Base-by-base conservation (phyloP, 2,888 invertebrate species). In the Acronicta aceris region DNA sequence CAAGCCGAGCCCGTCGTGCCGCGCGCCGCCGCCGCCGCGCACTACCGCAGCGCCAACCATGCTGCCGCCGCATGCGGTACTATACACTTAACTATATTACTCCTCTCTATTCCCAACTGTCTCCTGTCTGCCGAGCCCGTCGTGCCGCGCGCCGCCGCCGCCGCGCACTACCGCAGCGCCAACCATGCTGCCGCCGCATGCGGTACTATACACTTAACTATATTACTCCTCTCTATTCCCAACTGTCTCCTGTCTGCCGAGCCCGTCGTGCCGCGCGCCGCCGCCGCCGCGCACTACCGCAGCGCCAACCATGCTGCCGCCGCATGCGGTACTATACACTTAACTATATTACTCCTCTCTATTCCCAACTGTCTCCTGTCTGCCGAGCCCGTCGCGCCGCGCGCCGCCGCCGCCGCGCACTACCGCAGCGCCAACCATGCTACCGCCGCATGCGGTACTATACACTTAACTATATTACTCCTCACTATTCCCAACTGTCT, bases 111-210 rank as follows among this genome's bases (percentile, higher is more conserved):
- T n/a, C n/a, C n/a, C n/a, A n/a, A n/a, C n/a, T n/a, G n/a, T n/a
- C n/a, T n/a, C n/a, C n/a, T n/a, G n/a, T n/a, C n/a, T n/a, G 76
- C 82, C 0, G 96, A 96, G 80, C 97, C 97, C 0, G 86, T 89
- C 89, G 96, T 4, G 74, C 81, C 4, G 56, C 68, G 5, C 79
- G 86, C 13, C 13, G 75, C 81, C 17, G 73, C 87, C 54, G 77
- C 75, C 78, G 27, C 85, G 53, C 91, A 90, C 7, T 97, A 96
- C 86, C 92, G 95, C 87, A 87, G 89, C 61, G 95, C 95, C 0
- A 87, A 94, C 79, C 91, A 94, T 74, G 96, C 96, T 25, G 96
- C 96, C 10, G 95, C 95, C 59, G 89, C 95, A 48, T 91, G 96
- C 77, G 95, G 96, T 91, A 27, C 8, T 46, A 47, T 2, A 5